A percentile compares a stretch with the other conserved stretches of the same genome.
phyloP scores from a whole-genome alignment of 2,888 invertebrate species.

The Gandaritis pyraliata region DNA sequence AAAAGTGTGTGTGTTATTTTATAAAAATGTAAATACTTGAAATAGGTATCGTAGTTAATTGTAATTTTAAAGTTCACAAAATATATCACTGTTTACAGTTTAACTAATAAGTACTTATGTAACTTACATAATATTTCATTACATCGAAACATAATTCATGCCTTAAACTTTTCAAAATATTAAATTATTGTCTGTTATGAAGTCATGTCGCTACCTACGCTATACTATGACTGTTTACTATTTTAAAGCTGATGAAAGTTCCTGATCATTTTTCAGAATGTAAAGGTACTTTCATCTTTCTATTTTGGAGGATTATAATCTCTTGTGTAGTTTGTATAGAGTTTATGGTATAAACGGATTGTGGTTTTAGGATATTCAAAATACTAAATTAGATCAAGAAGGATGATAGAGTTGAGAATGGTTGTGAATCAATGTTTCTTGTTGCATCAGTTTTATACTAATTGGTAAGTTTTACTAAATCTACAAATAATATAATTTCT shows the following conservation, averaged over 20 bases:
- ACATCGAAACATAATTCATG: constrained; percentile 44
- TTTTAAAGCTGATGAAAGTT: constrained; percentile 29
- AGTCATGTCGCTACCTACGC: constrained; percentile 17
- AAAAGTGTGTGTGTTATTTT: too few species aligned
- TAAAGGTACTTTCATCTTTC: constrained; percentile 27
- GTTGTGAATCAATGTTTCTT: constrained; percentile 72
- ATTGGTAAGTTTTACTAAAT: constrained; percentile 38
- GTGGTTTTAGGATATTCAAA: constrained; percentile 39
- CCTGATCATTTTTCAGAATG: constrained; percentile 18
- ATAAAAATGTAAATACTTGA: constrained; percentile 9
- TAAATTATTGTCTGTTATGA: constrained; percentile 33
- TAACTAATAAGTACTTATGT: background rate
- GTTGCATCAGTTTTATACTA: constrained; percentile 60
- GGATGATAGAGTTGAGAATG: constrained; percentile 64
- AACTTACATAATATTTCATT: constrained; percentile 30
- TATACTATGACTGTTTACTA: constrained; percentile 29
- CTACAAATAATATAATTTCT: constrained; percentile 19
- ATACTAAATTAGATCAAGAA: constrained; percentile 36
- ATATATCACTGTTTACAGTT: constrained; percentile 24
- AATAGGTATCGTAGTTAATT: background rate
- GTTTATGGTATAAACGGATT: constrained; percentile 40
- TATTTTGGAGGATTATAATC: constrained; percentile 42
- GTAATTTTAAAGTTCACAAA: constrained; percentile 3
- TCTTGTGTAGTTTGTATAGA: constrained; percentile 48
- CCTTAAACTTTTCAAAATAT: constrained; percentile 37